Percentiles rank a stretch among this genome's conserved stretches.
Evolutionary conservation across 2,797 vertebrate genomes (phyloP).

Genomic region (Leuciscus waleckii): DNA sequence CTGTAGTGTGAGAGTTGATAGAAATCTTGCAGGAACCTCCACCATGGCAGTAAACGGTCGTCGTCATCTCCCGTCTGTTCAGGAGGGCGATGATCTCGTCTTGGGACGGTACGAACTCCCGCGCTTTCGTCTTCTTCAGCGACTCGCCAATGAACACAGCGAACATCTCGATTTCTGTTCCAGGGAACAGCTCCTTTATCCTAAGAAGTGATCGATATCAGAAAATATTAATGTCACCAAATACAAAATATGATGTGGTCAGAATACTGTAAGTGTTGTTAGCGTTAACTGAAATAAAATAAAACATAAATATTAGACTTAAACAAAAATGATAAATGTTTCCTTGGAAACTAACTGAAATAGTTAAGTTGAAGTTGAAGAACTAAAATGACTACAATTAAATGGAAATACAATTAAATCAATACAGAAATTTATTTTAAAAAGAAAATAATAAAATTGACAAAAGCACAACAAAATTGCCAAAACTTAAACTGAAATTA

Average conservation of each 20-base stretch:
- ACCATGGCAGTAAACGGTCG: constrained; percentile 92
- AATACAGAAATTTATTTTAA: neutral
- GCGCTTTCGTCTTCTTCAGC: constrained; percentile 87
- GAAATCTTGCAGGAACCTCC: constrained; percentile 95
- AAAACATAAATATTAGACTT: neutral
- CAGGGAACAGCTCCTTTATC: constrained; percentile 86
- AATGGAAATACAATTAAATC: neutral
- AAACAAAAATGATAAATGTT: neutral
- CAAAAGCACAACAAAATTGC: neutral
- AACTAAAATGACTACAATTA: neutral
- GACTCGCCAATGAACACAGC: constrained; percentile 88
- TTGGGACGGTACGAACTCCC: constrained; percentile 92
- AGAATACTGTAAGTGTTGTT: neutral
- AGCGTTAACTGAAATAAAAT: neutral
- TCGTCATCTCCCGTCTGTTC: constrained; percentile 90
- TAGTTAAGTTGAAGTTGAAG: neutral
- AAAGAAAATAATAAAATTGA: neutral
- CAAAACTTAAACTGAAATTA: neutral
- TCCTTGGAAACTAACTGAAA: neutral
- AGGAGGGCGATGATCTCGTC: constrained; percentile 90
- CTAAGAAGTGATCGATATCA: constrained; percentile 65
- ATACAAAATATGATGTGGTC: neutral
- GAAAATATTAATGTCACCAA: neutral
- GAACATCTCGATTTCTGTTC: constrained; percentile 87
- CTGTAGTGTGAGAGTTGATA: constrained; percentile 93